Percentiles rank a stretch among this genome's conserved stretches.
Evolutionary conservation across 2,113 vertebrate genomes (phyloP).

Genomic region (Equus przewalskii): DNA sequence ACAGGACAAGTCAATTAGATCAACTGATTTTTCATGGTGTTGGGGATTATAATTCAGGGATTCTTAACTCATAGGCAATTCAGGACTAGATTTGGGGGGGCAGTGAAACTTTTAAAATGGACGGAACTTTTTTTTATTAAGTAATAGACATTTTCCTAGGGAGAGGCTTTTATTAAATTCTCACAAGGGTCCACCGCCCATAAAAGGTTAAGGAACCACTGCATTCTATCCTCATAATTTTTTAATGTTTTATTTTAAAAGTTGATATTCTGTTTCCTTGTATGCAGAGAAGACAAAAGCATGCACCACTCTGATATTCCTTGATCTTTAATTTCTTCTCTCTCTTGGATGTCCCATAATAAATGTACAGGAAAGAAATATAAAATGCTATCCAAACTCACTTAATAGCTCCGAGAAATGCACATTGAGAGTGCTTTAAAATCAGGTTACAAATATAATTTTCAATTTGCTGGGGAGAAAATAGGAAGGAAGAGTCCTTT

Average conservation of each 20-base stretch:
- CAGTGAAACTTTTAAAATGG: constrained; percentile 32
- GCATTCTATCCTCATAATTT: constrained; percentile 44
- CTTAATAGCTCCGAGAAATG: constrained; percentile 83
- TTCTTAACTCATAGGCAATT: background rate
- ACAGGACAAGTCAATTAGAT: constrained; percentile 65
- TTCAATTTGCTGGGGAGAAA: constrained; percentile 77
- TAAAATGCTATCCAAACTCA: constrained; percentile 72
- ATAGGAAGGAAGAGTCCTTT: constrained; percentile 66
- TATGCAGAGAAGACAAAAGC: constrained; percentile 54
- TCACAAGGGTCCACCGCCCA: background rate
- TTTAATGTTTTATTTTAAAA: constrained; percentile 71
- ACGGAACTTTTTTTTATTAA: constrained; percentile 17
- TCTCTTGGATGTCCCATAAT: constrained; percentile 68
- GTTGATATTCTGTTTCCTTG: constrained; percentile 51
- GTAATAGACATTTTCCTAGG: constrained; percentile 19
- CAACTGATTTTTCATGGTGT: constrained; percentile 28
- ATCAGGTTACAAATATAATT: constrained; percentile 84
- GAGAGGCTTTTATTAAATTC: constrained; percentile 48
- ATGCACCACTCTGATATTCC: background rate
- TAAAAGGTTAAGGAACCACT: constrained; percentile 45
- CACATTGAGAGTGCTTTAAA: constrained; percentile 81
- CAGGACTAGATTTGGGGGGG: background rate
- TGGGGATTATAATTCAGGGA: constrained; percentile 42
- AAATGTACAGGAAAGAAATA: constrained; percentile 79
- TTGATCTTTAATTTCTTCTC: constrained; percentile 67